Evolutionary conservation across 2,797 vertebrate genomes (phyloP).

Genomic region (Echeneis naucrates): DNA sequence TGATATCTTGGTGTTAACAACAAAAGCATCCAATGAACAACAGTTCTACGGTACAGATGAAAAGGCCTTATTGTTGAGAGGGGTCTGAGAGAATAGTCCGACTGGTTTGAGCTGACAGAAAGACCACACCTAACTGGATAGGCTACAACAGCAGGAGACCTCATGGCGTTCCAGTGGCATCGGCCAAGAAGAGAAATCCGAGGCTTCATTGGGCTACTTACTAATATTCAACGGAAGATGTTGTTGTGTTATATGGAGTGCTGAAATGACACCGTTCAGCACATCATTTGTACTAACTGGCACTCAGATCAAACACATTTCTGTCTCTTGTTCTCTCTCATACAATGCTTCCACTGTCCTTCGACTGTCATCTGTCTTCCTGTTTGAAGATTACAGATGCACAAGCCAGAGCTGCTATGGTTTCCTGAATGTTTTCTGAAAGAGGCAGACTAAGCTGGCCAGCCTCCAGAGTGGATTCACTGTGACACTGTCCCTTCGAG

Average conservation of each 20-base stretch:
- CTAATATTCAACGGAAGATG: neutral
- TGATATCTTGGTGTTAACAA: no score
- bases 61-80: no score
- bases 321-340: neutral
- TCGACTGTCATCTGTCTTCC: neutral
- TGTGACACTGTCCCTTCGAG: conserved; percentile 80
- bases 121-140: no score
- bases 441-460: conserved; percentile 52
- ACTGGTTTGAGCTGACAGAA: no score
- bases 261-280: neutral
- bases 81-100: no score
- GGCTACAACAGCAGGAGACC: no score
- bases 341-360: neutral
- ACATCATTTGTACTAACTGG: neutral
- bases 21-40: no score
- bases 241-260: neutral
- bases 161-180: no score
- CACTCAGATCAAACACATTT: neutral
- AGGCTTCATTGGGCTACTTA: neutral
- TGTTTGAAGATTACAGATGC: conserved; percentile 29
- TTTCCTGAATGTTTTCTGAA: conserved; percentile 51
- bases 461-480: conserved; percentile 71
- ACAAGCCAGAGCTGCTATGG: conserved; percentile 27
- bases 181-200: no score
- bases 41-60: no score